phyloP scores from a whole-genome alignment of 2,113 vertebrate species.

The Triplophysa siluroides region DNA sequence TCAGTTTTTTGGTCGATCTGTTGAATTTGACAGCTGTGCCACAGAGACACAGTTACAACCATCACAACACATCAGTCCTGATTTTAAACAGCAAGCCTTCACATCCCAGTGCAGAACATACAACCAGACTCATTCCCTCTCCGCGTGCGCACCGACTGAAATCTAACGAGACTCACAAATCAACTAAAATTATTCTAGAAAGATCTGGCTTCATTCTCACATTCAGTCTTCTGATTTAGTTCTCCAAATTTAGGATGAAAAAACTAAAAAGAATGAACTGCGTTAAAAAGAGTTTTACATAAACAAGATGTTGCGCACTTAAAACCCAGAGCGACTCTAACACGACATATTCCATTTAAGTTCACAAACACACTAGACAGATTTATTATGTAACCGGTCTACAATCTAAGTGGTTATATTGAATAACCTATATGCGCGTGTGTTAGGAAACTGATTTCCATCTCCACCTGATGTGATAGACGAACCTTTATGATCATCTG shows the following conservation, averaged over 20 bases:
- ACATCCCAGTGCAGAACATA: background rate
- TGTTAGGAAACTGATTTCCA: background rate
- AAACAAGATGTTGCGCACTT: background rate
- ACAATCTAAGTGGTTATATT: background rate
- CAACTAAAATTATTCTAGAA: background rate
- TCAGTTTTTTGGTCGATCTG: background rate
- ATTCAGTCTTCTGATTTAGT: too few relatives aligned
- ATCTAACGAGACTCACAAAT: background rate
- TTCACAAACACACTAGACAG: background rate
- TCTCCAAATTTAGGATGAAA: too few relatives aligned
- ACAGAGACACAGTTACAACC: background rate
- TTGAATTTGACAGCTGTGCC: constrained; percentile 1
- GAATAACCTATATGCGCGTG: background rate
- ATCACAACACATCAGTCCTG: background rate
- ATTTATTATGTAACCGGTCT: background rate
- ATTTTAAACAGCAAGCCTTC: background rate
- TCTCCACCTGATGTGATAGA: background rate
- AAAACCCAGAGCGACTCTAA: background rate
- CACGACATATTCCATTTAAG: background rate
- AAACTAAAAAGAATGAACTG: background rate
- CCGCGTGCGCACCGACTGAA: background rate
- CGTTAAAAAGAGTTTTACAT: background rate
- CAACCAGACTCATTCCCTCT: background rate
- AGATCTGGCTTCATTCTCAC: background rate
- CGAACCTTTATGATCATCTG: background rate